These are phyloP conservation scores for Sipha flava DNA, from an alignment of 1,140 invertebrate genomes.

Conservation along the genomic window DNA sequence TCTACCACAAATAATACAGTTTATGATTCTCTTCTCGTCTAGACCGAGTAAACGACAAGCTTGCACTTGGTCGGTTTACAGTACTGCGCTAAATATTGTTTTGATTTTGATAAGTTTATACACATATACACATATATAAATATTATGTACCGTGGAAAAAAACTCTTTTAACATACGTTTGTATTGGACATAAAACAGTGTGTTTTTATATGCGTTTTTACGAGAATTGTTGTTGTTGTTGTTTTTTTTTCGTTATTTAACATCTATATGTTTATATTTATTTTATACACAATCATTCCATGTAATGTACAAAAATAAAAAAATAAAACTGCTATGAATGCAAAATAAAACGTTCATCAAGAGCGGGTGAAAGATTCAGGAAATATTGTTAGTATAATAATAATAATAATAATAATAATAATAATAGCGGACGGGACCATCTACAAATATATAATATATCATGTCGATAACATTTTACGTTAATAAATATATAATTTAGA, in stretches of 20 bases:
- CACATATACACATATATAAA: too few species aligned
- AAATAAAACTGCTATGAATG: conserved; percentile 14
- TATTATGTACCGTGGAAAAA: neutral
- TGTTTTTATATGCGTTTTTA: neutral
- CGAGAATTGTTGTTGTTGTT: neutral
- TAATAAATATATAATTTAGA: neutral
- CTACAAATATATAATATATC: neutral
- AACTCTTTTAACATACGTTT: neutral
- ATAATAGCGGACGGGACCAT: conserved; percentile 22
- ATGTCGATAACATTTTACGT: neutral
- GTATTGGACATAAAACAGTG: neutral
- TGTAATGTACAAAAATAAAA: conserved; percentile 27
- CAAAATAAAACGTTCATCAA: conserved; percentile 29
- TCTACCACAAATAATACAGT: too few species aligned
- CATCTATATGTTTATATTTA: neutral
- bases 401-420: conserved; percentile 2
- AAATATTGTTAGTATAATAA: neutral
- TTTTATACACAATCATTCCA: conserved; percentile 15
- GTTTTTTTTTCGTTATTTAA: neutral
- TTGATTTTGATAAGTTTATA: too few species aligned
- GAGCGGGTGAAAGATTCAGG: conserved; percentile 18
- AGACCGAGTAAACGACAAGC: too few species aligned
- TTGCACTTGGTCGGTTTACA: too few species aligned
- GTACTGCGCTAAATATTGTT: too few species aligned
- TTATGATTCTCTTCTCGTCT: too few species aligned